Conservation (phyloP, 2,113 vertebrate species). For the Bolborhynchus lineola region DNA sequence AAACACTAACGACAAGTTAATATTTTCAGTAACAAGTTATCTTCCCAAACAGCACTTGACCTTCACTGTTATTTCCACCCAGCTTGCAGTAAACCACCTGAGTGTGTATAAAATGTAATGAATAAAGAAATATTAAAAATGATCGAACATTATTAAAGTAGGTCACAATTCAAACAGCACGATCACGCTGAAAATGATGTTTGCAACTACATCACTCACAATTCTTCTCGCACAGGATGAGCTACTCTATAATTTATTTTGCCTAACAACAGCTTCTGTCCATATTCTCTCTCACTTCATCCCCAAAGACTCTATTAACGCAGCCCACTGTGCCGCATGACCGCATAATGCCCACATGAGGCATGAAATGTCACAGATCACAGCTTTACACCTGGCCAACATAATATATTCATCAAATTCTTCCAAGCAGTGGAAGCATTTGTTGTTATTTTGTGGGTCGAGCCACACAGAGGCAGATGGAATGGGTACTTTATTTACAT, state of each 20-base stretch:
- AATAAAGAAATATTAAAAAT: constrained; percentile 59
- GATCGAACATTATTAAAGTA: constrained; percentile 45
- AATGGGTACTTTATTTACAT: constrained; percentile 3
- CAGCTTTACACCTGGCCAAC: constrained; percentile 56
- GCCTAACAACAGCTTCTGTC: constrained; percentile 61
- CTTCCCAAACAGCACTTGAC: constrained; percentile 50
- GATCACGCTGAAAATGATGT: constrained; percentile 24
- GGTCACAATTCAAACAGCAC: constrained; percentile 59
- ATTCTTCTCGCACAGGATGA: not conserved
- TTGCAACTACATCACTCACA: constrained; percentile 18
- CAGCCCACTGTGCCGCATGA: constrained; percentile 37
- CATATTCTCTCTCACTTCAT: constrained; percentile 9
- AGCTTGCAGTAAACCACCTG: constrained; percentile 50
- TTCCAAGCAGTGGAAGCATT: not conserved
- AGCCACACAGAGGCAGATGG: constrained; percentile 31
- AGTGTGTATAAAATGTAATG: constrained; percentile 42
- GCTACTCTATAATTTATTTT: constrained; percentile 55
- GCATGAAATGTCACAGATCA: constrained; percentile 58
- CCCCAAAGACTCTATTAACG: constrained; percentile 48
- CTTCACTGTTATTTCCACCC: constrained; percentile 49
- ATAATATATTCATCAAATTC: constrained; percentile 23
- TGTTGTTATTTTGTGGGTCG: constrained; percentile 54
- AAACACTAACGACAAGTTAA: constrained; percentile 54
- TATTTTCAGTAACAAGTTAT: constrained; percentile 45
- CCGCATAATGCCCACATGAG: constrained; percentile 45